Evolutionary conservation across 2,888 invertebrate species (phyloP), one percentile per base, ranked within the genome.

Genomic region (Ctena decussata): DNA sequence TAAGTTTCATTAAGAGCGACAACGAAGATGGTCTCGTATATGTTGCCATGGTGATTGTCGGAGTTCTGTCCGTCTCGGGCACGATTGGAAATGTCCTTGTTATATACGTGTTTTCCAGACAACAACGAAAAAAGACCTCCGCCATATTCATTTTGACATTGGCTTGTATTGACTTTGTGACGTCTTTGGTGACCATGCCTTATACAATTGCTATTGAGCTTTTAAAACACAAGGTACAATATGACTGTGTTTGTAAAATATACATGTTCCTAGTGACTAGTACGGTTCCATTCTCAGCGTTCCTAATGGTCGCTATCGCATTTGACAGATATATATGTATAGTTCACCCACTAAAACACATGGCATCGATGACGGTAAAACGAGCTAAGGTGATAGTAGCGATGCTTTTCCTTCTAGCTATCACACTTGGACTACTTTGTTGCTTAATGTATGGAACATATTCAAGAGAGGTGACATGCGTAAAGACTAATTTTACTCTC

Each of bases 111-210:
- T 94, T 94, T 84, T 88, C 92, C 12, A 84, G 86, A 27, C 87
- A 86, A 60, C 86, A 85, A 41, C 93, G 94, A 84, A 93, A 92
- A 72, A 89, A 92, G 75, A 94, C 94, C 24, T 95, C 95, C 18
- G 94, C 95, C 8, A 91, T 95, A n/a, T 95, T 95, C 81, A 95
- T 95, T 69, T 83, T 95, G 18, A 93, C 93, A 1, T 77, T 95
- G n/a, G 94, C 95, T 6, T 93, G 92, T 12, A 94, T 93, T 0
- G 95, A 95, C 77, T 93, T 95, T 57, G 89, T 92, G 8, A 92
- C 94, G 3, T 94, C 94, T 71, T 82, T 94, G 3, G 85, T 94
- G 8, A 93, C 94, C 49, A 94, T 95, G 76, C 95, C 95, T 1
- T 93, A 91, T 72, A 93, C 94, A 2, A 92, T 94, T 57, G 90